Percentiles rank a stretch among this genome's conserved stretches.
Evolutionary conservation across 2,113 vertebrate genomes (phyloP).

Genomic region (Cyrtonyx montezumae): DNA sequence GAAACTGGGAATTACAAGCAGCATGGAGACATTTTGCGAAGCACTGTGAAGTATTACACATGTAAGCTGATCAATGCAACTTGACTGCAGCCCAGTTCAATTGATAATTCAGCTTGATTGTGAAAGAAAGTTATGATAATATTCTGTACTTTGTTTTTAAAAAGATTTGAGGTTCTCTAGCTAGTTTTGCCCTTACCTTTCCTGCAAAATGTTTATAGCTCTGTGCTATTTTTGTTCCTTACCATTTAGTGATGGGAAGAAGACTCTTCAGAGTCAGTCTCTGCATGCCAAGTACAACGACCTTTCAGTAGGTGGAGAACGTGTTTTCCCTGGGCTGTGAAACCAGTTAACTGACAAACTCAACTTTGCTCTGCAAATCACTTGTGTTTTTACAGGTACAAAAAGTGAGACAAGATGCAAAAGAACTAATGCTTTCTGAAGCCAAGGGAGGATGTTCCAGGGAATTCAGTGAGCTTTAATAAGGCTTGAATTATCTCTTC

Average conservation of each 20-base stretch:
- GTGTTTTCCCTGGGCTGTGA: not conserved
- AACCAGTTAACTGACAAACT: conserved; percentile 18
- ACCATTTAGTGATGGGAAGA: not conserved
- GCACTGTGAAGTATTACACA: not conserved
- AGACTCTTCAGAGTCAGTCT: not conserved
- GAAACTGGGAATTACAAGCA: not conserved
- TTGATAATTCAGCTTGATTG: no score
- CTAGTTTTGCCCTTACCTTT: conserved; percentile 38
- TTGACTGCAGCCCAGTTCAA: not conserved
- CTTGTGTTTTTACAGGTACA: not conserved
- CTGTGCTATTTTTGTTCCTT: not conserved
- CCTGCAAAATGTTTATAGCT: not conserved
- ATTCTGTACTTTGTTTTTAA: not conserved
- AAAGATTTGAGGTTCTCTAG: not conserved
- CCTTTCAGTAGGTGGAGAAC: not conserved
- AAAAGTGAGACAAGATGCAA: not conserved
- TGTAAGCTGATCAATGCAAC: not conserved
- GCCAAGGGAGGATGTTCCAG: not conserved
- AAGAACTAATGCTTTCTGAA: not conserved
- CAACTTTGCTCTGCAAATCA: not conserved
- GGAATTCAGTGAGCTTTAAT: not conserved
- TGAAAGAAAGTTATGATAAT: not conserved
- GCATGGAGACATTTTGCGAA: not conserved
- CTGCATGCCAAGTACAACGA: not conserved
- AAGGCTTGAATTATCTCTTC: not conserved